Percentiles rank a stretch among this genome's conserved stretches.
phyloP scores from a whole-genome alignment of 64 coral and sea anemone species.

The Stichodactyla helianthus region DNA sequence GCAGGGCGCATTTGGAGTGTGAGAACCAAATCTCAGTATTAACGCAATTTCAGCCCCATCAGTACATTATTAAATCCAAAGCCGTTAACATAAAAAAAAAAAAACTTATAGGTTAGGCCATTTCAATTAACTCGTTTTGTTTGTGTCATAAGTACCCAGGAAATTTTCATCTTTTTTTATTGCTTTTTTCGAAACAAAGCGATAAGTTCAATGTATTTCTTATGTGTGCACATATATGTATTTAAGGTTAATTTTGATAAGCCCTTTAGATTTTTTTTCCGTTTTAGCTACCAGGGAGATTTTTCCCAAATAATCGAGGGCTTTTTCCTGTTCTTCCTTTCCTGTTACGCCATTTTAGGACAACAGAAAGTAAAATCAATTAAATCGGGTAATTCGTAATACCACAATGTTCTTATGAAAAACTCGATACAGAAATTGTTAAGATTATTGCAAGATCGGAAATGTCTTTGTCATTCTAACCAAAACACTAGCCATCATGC shows the following conservation, averaged over 20 bases:
- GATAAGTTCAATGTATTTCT: not conserved
- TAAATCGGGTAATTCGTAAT: not conserved
- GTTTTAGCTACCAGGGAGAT: not conserved
- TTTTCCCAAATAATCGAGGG: not conserved
- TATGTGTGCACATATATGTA: not conserved
- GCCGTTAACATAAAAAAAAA: not conserved
- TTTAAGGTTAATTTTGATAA: not conserved
- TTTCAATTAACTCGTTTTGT: not conserved
- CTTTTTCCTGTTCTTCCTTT: not conserved
- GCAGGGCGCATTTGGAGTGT: not conserved
- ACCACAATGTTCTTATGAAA: not conserved
- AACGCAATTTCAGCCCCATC: not conserved
- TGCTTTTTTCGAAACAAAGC: not conserved
- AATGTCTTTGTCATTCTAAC: not conserved
- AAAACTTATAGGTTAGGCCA: not conserved
- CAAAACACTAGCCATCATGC: not conserved
- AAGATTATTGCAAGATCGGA: constrained; percentile 9
- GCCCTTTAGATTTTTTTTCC: not conserved
- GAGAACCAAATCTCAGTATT: not conserved
- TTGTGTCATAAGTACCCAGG: not conserved
- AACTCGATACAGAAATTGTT: constrained; percentile 5
- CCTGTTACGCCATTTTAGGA: not conserved
- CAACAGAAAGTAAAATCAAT: not conserved
- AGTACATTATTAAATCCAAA: no score
- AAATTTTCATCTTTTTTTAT: no score